Conservation (phyloP, 2,888 invertebrate species). For the Tachina grossa region DNA sequence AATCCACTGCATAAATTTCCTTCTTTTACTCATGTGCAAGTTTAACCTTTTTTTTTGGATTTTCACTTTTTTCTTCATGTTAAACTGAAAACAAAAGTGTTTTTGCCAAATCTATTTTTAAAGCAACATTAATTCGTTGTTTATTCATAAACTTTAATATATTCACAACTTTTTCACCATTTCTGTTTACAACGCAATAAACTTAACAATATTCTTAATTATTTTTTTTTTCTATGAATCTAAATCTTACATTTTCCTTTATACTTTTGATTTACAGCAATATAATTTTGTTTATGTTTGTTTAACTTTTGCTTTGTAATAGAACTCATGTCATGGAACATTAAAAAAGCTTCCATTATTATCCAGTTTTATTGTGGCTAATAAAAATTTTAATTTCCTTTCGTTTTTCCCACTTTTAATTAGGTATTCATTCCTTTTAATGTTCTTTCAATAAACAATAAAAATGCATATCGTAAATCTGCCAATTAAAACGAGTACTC, state of each 20-base stretch:
- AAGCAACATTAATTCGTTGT: constrained; percentile 10
- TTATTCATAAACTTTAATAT: constrained; percentile 24
- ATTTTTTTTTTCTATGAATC: neutral
- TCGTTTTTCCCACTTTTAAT: too few species aligned
- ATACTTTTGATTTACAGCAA: neutral
- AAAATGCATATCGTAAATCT: too few species aligned
- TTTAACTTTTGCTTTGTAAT: too few species aligned
- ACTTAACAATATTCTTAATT: neutral
- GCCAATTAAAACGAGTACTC: too few species aligned
- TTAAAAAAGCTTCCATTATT: too few species aligned
- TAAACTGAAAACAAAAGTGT: constrained; percentile 29
- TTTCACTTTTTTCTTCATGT: neutral
- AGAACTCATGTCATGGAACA: too few species aligned
- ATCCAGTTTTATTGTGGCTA: too few species aligned
- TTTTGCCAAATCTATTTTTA: constrained; percentile 9
- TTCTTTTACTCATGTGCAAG: neutral
- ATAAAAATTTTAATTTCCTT: too few species aligned
- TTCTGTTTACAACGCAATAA: neutral
- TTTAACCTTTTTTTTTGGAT: constrained; percentile 31
- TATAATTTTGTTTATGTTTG: neutral
- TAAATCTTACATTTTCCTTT: neutral
- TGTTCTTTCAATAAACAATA: too few species aligned
- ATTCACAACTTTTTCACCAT: neutral
- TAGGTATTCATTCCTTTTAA: too few species aligned
- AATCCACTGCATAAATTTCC: constrained; percentile 13